Conservation (phyloP, 2,113 vertebrate genomes). For the Mormyrus lacerda region DNA sequence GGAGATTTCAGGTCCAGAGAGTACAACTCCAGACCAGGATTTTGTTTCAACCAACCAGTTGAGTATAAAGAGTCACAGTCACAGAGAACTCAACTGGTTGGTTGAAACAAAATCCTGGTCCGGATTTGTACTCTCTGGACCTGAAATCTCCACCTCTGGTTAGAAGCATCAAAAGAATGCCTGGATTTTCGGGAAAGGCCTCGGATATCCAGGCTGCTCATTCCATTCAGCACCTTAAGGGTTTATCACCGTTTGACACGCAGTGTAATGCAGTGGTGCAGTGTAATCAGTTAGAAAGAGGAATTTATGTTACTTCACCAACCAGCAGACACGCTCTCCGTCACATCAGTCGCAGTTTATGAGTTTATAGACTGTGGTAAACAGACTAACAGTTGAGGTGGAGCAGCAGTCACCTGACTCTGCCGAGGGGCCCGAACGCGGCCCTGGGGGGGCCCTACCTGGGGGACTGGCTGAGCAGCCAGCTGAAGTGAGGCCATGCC, state of each 20-base stretch:
- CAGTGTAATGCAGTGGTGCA: neutral
- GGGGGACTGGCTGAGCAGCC: conserved; percentile 70
- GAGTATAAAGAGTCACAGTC: too few species aligned
- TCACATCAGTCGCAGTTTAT: neutral
- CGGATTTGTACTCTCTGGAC: too few species aligned
- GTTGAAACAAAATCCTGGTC: too few species aligned
- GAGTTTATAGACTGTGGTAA: neutral
- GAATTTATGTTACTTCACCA: neutral
- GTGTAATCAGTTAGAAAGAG: neutral
- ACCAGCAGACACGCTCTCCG: neutral
- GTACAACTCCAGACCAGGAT: too few species aligned
- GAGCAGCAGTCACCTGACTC: neutral
- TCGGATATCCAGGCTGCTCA: neutral
- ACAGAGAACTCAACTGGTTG: too few species aligned
- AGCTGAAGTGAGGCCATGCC: conserved; percentile 72
- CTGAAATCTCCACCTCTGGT: too few species aligned
- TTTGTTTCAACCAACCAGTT: too few species aligned
- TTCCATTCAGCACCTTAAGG: neutral
- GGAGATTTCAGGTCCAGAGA: too few species aligned
- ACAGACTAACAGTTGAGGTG: neutral
- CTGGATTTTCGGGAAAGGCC: neutral
- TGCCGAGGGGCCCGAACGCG: neutral
- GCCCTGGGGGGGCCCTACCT: conserved; percentile 48
- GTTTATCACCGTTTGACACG: neutral
- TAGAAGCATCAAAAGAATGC: neutral